phyloP scores from a whole-genome alignment of 2,888 invertebrate species.

The Drosophila colorata region DNA sequence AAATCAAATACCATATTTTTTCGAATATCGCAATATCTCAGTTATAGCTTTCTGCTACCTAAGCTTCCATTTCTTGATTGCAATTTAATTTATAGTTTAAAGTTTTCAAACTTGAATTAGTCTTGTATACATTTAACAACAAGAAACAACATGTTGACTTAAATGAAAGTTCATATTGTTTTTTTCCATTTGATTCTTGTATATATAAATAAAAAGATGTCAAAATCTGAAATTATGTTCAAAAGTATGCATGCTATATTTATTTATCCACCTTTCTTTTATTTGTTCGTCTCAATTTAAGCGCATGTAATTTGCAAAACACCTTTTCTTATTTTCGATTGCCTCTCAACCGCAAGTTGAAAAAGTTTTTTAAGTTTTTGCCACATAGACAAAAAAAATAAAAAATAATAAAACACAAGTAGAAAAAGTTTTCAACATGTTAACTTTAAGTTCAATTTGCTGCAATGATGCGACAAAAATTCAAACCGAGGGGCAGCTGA shows the following conservation, averaged over 20 bases:
- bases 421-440: slow-evolving; percentile 39
- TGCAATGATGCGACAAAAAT: slow-evolving; percentile 58
- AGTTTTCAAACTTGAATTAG: too few relatives aligned
- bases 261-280: not conserved
- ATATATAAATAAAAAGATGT: not conserved
- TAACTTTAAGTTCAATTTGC: slow-evolving; percentile 65
- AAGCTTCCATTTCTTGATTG: too few relatives aligned
- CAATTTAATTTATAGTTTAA: too few relatives aligned
- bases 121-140: too few relatives aligned
- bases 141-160: too few relatives aligned
- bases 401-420: slow-evolving; percentile 14
- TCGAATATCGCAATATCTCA: too few relatives aligned
- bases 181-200: not conserved
- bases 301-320: slow-evolving; percentile 18
- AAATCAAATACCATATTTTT: too few relatives aligned
- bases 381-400: slow-evolving; percentile 21
- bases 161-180: too few relatives aligned
- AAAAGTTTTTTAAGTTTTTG: slow-evolving; percentile 49
- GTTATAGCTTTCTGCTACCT: too few relatives aligned
- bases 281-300: slow-evolving; percentile 1
- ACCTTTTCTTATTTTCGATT: slow-evolving; percentile 29
- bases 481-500: slow-evolving; percentile 14
- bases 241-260: not conserved
- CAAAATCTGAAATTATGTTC: not conserved
- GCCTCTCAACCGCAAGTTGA: slow-evolving; percentile 37